A percentile compares a stretch with the other conserved stretches of the same genome.
Evolutionary conservation across 2,888 invertebrate species (phyloP).

Genomic region (Meiosimyza platycephala): DNA sequence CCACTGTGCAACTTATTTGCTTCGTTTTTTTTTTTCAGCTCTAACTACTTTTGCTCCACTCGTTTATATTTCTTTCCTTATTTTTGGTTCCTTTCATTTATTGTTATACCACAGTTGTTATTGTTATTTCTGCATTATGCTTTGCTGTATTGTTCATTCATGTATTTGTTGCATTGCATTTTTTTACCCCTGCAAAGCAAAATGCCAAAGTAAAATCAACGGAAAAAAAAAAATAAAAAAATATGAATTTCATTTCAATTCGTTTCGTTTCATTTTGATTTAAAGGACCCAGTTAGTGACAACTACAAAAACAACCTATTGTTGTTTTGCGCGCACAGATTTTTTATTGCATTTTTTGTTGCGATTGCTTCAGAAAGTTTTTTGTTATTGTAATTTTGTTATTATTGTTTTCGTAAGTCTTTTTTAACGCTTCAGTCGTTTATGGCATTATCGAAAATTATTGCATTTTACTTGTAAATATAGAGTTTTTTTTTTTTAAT

Average conservation of each 20-base stretch:
- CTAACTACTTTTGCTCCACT: too few species aligned
- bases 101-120: too few species aligned
- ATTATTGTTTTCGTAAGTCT: background rate
- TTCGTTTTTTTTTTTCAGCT: too few species aligned
- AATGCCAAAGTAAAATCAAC: constrained; percentile 16
- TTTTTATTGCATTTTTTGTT: background rate
- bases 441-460: too few species aligned
- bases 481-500: too few species aligned
- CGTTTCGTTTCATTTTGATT: constrained; percentile 40
- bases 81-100: background rate
- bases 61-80: background rate
- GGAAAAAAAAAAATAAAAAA: background rate
- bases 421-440: too few species aligned
- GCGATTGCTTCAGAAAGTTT: background rate
- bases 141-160: background rate
- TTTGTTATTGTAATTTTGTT: background rate
- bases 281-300: constrained; percentile 33
- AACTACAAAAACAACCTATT: background rate
- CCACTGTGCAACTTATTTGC: too few species aligned
- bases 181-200: too few species aligned
- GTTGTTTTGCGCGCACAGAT: too few species aligned
- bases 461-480: too few species aligned
- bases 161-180: background rate
- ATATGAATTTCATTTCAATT: background rate
- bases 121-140: too few species aligned